Conservation (phyloP, 2,797 vertebrate species). For the Hybognathus amarus region DNA sequence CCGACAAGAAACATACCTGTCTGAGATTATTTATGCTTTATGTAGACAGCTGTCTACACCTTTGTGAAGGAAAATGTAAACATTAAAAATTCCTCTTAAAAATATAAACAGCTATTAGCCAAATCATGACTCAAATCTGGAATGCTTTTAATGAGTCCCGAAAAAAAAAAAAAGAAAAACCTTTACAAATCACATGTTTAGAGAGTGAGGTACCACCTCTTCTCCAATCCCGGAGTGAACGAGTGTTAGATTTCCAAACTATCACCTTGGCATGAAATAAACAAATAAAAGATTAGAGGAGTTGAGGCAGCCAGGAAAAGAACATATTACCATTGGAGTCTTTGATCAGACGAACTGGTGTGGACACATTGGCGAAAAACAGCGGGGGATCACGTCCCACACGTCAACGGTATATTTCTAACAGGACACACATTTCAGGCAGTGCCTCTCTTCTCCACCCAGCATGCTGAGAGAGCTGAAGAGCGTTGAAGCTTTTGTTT, state of each 20-base stretch:
- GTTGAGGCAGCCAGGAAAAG: conserved; percentile 37
- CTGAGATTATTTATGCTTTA: conserved; percentile 21
- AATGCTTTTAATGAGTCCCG: conserved; percentile 55
- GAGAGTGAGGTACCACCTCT: conserved; percentile 35
- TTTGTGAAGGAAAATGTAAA: conserved; percentile 31
- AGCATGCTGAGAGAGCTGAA: conserved; percentile 27
- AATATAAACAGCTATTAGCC: conserved; percentile 39
- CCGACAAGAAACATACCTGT: conserved; percentile 25
- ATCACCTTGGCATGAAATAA: conserved; percentile 56
- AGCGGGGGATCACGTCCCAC: conserved; percentile 20
- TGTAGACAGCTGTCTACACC: conserved; percentile 27
- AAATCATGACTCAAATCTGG: conserved; percentile 48
- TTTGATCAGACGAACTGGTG: conserved; percentile 57
- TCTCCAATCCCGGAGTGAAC: neutral
- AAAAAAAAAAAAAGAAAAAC: conserved; percentile 30
- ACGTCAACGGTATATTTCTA: conserved; percentile 45
- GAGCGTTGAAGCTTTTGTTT: conserved; percentile 23
- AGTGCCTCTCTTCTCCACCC: conserved; percentile 30
- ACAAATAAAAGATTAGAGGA: conserved; percentile 56
- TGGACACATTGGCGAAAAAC: conserved; percentile 47
- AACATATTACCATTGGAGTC: conserved; percentile 42
- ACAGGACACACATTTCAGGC: conserved; percentile 48
- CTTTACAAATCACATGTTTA: conserved; percentile 37
- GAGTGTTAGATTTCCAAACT: conserved; percentile 46
- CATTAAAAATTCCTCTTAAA: conserved; percentile 33